Evolutionary conservation across 2,113 vertebrate genomes (phyloP).

Genomic region (Miniopterus natalensis): DNA sequence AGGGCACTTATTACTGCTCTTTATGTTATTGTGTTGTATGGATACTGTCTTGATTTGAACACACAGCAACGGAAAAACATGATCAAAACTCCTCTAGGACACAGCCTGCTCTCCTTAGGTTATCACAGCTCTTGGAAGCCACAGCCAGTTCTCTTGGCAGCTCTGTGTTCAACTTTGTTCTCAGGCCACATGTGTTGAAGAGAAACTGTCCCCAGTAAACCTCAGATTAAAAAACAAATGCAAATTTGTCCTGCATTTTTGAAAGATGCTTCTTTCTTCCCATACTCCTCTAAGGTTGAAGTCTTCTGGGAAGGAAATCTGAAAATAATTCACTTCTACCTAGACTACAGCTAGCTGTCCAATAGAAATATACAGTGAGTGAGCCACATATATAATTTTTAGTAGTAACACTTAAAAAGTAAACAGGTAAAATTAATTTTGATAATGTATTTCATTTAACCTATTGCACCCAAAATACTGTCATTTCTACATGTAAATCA

Average conservation of each 20-base stretch:
- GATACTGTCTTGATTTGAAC: not conserved
- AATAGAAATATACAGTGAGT: not conserved
- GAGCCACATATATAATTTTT: not conserved
- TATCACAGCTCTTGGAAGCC: not conserved
- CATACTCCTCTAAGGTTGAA: not conserved
- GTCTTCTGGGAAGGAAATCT: not conserved
- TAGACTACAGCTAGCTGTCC: not conserved
- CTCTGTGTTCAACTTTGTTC: slow-evolving; percentile 19
- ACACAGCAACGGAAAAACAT: not conserved
- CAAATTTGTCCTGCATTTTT: slow-evolving; percentile 64
- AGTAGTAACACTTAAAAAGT: not conserved
- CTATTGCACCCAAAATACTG: not conserved
- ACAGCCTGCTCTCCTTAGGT: not conserved
- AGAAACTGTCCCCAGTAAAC: not conserved
- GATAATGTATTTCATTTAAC: not conserved
- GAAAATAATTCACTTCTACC: not conserved
- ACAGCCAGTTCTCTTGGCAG: not conserved
- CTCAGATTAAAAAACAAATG: slow-evolving; percentile 42
- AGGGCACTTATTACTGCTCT: not conserved
- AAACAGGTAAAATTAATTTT: slow-evolving; percentile 11
- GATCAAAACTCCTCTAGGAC: not conserved
- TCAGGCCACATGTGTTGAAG: slow-evolving; percentile 38
- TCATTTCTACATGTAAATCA: not conserved
- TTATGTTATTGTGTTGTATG: not conserved
- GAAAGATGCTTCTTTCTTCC: slow-evolving; percentile 17